These are phyloP conservation scores for Coenobita brevimanus DNA, from an alignment of 1,140 invertebrate species.

Conservation along the genomic window DNA sequence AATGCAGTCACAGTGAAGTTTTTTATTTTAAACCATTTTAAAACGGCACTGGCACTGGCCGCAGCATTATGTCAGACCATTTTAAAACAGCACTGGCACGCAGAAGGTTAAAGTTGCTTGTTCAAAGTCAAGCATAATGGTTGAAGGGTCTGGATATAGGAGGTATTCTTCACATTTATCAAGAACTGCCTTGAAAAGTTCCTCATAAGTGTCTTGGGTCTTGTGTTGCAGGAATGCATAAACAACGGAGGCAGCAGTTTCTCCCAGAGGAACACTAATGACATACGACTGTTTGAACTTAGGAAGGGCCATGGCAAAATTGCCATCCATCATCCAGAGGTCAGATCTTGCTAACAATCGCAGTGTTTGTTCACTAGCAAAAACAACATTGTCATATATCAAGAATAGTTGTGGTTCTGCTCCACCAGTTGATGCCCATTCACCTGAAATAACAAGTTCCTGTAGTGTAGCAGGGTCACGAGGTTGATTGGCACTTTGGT, in stretches of 20 bases:
- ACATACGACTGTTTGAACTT: conserved; percentile 19
- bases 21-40: too few species aligned
- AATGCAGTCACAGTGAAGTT: too few species aligned
- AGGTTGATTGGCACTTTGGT: too few species aligned
- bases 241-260: conserved; percentile 20
- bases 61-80: too few species aligned
- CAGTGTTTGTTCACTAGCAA: conserved; percentile 18
- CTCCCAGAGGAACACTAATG: conserved; percentile 15
- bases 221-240: conserved; percentile 11
- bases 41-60: too few species aligned
- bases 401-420: too few species aligned
- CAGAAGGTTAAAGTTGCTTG: conserved; percentile 7
- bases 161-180: conserved; percentile 21
- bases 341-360: conserved; percentile 16
- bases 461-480: too few species aligned
- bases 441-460: too few species aligned
- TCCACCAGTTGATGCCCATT: too few species aligned
- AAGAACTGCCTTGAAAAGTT: conserved; percentile 33
- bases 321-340: conserved; percentile 6
- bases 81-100: too few species aligned
- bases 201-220: conserved; percentile 30
- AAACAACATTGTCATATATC: conserved; percentile 25
- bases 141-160: conserved; percentile 19
- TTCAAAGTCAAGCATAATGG: conserved; percentile 23
- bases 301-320: background rate